Evolutionary conservation across 2,113 vertebrate genomes (phyloP).

Genomic region (Ranitomeya variabilis): DNA sequence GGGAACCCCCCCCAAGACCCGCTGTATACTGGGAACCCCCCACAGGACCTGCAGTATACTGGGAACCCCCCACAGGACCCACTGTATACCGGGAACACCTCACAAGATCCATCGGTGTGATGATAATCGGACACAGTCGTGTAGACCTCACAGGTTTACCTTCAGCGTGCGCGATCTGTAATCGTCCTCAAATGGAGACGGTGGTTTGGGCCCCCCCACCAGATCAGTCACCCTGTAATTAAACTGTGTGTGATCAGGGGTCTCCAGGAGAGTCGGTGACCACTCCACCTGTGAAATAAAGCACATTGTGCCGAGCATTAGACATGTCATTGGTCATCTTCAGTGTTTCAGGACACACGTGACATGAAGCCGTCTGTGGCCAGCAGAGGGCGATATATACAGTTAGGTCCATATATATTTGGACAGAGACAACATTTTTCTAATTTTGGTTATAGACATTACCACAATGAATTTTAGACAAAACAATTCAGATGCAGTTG

Average conservation of each 20-base stretch:
- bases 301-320: neutral
- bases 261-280: constrained; percentile 77
- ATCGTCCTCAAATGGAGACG: constrained; percentile 74
- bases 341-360: neutral
- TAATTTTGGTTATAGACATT: too few species aligned
- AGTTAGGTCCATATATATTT: too few species aligned
- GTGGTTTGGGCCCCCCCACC: constrained; percentile 80
- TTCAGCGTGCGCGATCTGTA: constrained; percentile 72
- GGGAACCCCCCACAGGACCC: too few species aligned
- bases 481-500: too few species aligned
- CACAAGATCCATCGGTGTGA: too few species aligned
- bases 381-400: neutral
- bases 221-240: constrained; percentile 83
- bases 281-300: constrained; percentile 80
- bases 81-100: too few species aligned
- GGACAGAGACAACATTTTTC: too few species aligned
- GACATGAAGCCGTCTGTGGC: neutral
- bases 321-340: neutral
- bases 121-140: too few species aligned
- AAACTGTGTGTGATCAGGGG: constrained; percentile 80
- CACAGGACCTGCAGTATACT: too few species aligned
- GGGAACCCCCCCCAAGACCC: too few species aligned
- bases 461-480: too few species aligned
- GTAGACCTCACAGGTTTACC: constrained; percentile 62
- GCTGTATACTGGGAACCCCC: too few species aligned